These are phyloP conservation scores for Corythornis cristatus DNA, from an alignment of 2,113 vertebrate species.

Conservation along the genomic window DNA sequence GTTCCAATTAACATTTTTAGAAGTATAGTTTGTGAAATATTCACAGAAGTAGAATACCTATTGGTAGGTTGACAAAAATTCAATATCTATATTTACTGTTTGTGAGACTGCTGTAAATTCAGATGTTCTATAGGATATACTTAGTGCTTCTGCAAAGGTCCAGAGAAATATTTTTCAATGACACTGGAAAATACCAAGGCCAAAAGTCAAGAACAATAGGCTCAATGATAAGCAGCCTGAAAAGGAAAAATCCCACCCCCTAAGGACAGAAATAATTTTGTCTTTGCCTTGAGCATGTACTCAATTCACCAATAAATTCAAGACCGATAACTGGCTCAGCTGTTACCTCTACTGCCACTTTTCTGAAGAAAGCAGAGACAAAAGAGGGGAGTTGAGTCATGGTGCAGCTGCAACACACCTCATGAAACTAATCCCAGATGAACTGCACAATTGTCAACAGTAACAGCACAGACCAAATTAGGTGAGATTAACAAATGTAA, in stretches of 20 bases:
- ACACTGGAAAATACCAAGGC: not conserved
- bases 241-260: not conserved
- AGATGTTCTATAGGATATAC: not conserved
- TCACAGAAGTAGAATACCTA: not conserved
- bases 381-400: slow-evolving; percentile 23
- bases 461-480: slow-evolving; percentile 75
- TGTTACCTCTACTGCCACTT: slow-evolving; percentile 2
- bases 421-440: slow-evolving; percentile 65
- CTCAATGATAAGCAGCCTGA: not conserved
- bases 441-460: slow-evolving; percentile 31
- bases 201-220: not conserved
- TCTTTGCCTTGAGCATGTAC: not conserved
- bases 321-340: not conserved
- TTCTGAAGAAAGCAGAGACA: slow-evolving; percentile 43
- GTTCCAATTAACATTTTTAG: slow-evolving; percentile 19
- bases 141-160: not conserved
- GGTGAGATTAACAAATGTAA: slow-evolving; percentile 88
- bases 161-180: not conserved
- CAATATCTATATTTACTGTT: not conserved
- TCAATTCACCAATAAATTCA: slow-evolving; percentile 65
- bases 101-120: not conserved
- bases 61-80: slow-evolving; percentile 10
- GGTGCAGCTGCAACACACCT: slow-evolving; percentile 61
- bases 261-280: not conserved
- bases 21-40: not conserved